Evolutionary conservation across 1,140 invertebrate species (phyloP), one percentile per base, ranked within the genome.

Genomic region (Drosophila busckii): DNA sequence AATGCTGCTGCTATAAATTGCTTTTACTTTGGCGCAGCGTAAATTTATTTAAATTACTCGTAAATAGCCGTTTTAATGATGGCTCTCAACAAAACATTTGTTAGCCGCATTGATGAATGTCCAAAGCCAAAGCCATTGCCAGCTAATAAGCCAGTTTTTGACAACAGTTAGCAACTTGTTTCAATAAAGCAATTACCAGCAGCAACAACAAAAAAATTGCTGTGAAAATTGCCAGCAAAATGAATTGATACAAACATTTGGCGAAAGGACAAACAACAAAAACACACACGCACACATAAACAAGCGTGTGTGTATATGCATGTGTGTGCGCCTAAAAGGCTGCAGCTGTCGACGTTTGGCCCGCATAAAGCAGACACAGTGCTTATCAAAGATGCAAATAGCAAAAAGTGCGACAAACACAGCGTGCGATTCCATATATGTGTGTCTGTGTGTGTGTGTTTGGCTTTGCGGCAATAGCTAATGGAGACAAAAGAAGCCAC

Each of bases 341-440:
- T 68, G 44, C 75, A 63, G 38, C 62, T 70, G 54, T 45, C 48
- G 64, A 73, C 60, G 65, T 75, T 59, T 78, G 66, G 69, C 75
- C 75, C 75, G 75, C 76, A 82, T 82, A 70, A 82, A 70, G 68
- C 68, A 55, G 55, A 59, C 75, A 42, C 73, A 82, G 40, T 48
- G 59, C 61, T 82, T 82, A 84, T 82, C 82, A 46, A 40, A 84
- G 70, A 75, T 78, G 80, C 60, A 84, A 84, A 78, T 73, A 71
- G 46, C 53, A 28, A 53, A 54, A 41, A 45, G 42, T 61, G 64
- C 52, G 34, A 34, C 32, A 62, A 62, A 35, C 59, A 48, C 59
- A 62, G 50, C 52, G 52, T 54, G 56, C 22, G 41, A 20, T 42
- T 42, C 9, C 29, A 5, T 37, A 37, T 38, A 8, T 29, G 3